These are phyloP conservation scores for Pristionchus japonicus DNA, from an alignment of 2,888 invertebrate species.

Conservation along the genomic window DNA sequence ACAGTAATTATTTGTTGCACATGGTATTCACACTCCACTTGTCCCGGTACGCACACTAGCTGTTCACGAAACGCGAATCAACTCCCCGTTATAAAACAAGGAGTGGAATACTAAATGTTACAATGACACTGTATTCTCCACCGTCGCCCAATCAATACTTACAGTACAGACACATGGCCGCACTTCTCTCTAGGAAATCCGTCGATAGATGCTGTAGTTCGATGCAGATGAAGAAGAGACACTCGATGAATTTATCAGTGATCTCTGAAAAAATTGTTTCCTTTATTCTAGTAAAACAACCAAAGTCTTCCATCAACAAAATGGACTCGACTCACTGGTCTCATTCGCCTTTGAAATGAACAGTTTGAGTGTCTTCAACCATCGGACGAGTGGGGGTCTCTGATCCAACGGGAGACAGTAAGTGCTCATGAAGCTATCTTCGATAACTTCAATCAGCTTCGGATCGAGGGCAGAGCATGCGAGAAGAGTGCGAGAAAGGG, in stretches of 20 bases:
- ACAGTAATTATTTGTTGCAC: too few species aligned
- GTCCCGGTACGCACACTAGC: too few species aligned
- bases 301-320: background rate
- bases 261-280: too few species aligned
- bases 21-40: too few species aligned
- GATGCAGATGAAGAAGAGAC: conserved; percentile 41
- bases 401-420: background rate
- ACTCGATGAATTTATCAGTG: background rate
- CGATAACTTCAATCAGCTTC: conserved; percentile 10
- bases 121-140: too few species aligned
- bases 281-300: too few species aligned
- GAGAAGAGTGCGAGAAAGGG: conserved; percentile 41
- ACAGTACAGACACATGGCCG: conserved; percentile 45
- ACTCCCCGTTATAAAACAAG: too few species aligned
- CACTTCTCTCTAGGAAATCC: conserved; percentile 42
- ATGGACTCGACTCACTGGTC: background rate
- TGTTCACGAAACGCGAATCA: background rate
- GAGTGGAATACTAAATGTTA: too few species aligned
- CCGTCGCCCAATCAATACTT: background rate
- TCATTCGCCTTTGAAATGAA: conserved; percentile 19
- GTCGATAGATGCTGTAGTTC: conserved; percentile 19
- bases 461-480: background rate
- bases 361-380: conserved; percentile 43
- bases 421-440: background rate
- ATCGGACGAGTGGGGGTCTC: conserved; percentile 16